Percentiles rank a stretch among this genome's conserved stretches.
These are phyloP conservation scores for Clostera curtula DNA, from an alignment of 2,888 invertebrate genomes.

Conservation along the genomic window DNA sequence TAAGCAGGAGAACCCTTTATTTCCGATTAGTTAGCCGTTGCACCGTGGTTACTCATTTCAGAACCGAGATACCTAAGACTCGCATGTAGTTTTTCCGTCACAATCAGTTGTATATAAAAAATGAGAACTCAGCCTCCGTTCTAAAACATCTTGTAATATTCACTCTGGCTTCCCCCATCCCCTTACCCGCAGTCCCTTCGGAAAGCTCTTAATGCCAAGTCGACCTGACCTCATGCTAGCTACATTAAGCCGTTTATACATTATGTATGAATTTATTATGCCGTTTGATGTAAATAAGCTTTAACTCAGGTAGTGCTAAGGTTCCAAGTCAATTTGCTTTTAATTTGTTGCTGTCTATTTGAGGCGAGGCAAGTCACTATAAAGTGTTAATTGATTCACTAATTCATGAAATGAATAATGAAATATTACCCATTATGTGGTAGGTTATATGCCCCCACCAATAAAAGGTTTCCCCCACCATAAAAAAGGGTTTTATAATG, in stretches of 20 bases:
- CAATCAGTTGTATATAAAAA: too few species aligned
- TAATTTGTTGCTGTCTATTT: slow-evolving; percentile 24
- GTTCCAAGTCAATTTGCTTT: slow-evolving; percentile 48
- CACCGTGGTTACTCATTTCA: too few species aligned
- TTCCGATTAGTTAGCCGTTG: too few species aligned
- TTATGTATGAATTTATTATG: slow-evolving; percentile 75
- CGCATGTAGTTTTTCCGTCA: too few species aligned
- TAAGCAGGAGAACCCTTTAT: too few species aligned
- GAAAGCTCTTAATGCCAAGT: slow-evolving; percentile 72
- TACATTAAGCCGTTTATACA: slow-evolving; percentile 74
- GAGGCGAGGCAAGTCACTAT: background rate
- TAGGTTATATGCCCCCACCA: too few species aligned
- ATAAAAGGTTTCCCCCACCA: too few species aligned
- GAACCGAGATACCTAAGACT: too few species aligned
- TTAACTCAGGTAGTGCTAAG: slow-evolving; percentile 64
- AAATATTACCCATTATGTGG: too few species aligned
- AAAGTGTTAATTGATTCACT: slow-evolving; percentile 5
- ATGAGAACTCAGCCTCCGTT: too few species aligned
- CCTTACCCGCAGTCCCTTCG: slow-evolving; percentile 42
- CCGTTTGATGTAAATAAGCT: slow-evolving; percentile 74
- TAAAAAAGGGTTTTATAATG: too few species aligned
- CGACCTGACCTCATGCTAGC: slow-evolving; percentile 69
- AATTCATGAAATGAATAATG: too few species aligned
- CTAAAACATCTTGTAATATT: slow-evolving; percentile 59
- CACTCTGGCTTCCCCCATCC: slow-evolving; percentile 51